Conservation (phyloP, 2,113 vertebrate species). For the Lipophrys pholis region DNA sequence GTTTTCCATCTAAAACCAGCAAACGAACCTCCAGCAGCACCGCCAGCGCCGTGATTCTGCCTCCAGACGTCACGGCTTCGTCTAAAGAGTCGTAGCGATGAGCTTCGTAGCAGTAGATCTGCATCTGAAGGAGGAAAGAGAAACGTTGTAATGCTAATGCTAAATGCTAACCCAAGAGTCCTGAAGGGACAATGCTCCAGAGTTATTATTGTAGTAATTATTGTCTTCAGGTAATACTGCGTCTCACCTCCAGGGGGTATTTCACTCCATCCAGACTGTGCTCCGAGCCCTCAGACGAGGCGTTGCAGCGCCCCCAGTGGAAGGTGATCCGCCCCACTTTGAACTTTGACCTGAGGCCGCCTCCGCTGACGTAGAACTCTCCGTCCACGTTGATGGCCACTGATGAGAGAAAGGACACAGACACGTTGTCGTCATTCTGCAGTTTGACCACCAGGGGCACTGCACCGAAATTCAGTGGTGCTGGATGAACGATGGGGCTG, state of each 20-base stretch:
- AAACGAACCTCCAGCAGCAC: constrained; percentile 93
- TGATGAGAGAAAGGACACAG: constrained; percentile 61
- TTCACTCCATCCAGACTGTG: constrained; percentile 93
- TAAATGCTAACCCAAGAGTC: too few species aligned
- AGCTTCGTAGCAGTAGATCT: constrained; percentile 93
- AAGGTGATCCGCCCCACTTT: constrained; percentile 94
- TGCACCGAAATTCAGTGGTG: too few species aligned
- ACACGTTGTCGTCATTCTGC: too few species aligned
- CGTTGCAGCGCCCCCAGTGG: constrained; percentile 97
- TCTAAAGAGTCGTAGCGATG: constrained; percentile 87
- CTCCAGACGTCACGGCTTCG: constrained; percentile 88
- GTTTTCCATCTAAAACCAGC: too few species aligned
- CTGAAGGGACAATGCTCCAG: too few species aligned
- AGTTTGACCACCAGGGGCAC: too few species aligned
- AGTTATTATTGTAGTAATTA: too few species aligned
- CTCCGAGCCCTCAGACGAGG: constrained; percentile 93
- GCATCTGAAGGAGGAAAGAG: constrained; percentile 92
- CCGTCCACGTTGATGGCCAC: constrained; percentile 93
- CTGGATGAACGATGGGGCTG: too few species aligned
- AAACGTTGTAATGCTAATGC: too few species aligned
- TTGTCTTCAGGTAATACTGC: too few species aligned
- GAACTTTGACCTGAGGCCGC: constrained; percentile 87
- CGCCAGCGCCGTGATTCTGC: constrained; percentile 90
- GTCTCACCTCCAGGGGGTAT: constrained; percentile 93
- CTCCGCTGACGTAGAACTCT: constrained; percentile 92